Percentiles rank a stretch among this genome's conserved stretches.
These are phyloP conservation scores for Rhopalosiphum maidis DNA, from an alignment of 1,140 invertebrate genomes.

Conservation along the genomic window DNA sequence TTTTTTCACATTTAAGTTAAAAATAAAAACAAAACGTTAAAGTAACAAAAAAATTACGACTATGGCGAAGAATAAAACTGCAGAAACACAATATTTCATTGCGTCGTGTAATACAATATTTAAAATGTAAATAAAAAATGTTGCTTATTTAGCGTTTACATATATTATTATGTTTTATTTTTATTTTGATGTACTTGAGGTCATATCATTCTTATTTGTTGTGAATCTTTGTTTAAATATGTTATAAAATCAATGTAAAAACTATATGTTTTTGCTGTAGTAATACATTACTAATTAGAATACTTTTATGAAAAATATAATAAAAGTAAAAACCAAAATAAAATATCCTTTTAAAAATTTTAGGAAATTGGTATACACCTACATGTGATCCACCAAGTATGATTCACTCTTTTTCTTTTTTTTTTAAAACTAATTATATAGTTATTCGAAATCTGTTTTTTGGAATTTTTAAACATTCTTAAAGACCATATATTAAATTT, in stretches of 20 bases:
- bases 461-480: too few species aligned
- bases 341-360: neutral
- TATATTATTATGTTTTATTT: neutral
- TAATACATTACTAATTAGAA: neutral
- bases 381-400: too few species aligned
- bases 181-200: neutral
- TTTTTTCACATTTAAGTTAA: neutral
- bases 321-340: neutral
- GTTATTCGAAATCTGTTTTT: too few species aligned
- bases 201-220: neutral
- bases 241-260: neutral
- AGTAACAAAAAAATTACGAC: too few species aligned
- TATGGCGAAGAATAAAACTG: neutral
- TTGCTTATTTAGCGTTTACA: neutral
- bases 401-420: too few species aligned
- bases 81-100: neutral
- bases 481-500: too few species aligned
- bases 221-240: neutral
- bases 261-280: neutral
- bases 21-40: too few species aligned
- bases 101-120: neutral
- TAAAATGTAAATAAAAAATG: constrained; percentile 7
- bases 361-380: neutral
- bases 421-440: too few species aligned
- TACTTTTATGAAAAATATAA: neutral